These are phyloP conservation scores for Gerris lacustris DNA, from an alignment of 2,888 invertebrate genomes.

Conservation along the genomic window DNA sequence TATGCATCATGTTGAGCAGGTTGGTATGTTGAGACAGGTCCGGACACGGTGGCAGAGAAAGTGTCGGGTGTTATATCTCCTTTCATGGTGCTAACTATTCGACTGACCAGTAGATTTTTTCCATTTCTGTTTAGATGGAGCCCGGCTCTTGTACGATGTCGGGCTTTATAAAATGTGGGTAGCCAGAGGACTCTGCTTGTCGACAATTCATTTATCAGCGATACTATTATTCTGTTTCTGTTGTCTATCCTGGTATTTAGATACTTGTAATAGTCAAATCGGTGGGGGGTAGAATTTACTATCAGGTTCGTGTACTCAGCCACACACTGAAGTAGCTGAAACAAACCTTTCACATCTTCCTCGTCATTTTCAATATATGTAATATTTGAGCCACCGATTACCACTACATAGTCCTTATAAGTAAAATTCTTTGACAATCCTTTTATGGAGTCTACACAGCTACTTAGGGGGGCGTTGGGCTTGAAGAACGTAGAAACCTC, in stretches of 20 bases:
- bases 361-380: not conserved
- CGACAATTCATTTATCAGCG: not conserved
- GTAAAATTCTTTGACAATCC: not conserved
- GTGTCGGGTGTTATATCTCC: not conserved
- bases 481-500: not conserved
- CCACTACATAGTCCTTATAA: not conserved
- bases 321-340: not conserved
- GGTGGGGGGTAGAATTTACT: not conserved
- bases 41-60: not conserved
- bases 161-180: not conserved
- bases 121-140: not conserved
- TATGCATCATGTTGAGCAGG: not conserved
- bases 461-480: not conserved
- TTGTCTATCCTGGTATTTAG: not conserved
- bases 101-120: not conserved
- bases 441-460: not conserved
- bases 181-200: not conserved
- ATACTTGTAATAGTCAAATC: not conserved
- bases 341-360: not conserved
- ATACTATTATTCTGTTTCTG: not conserved
- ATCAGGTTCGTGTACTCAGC: not conserved
- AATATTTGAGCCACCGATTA: not conserved
- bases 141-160: not conserved
- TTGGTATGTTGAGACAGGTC: not conserved
- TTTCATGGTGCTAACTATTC: not conserved